These are phyloP conservation scores for Syrrhaptes paradoxus DNA, from an alignment of 2,113 vertebrate genomes.

Conservation along the genomic window DNA sequence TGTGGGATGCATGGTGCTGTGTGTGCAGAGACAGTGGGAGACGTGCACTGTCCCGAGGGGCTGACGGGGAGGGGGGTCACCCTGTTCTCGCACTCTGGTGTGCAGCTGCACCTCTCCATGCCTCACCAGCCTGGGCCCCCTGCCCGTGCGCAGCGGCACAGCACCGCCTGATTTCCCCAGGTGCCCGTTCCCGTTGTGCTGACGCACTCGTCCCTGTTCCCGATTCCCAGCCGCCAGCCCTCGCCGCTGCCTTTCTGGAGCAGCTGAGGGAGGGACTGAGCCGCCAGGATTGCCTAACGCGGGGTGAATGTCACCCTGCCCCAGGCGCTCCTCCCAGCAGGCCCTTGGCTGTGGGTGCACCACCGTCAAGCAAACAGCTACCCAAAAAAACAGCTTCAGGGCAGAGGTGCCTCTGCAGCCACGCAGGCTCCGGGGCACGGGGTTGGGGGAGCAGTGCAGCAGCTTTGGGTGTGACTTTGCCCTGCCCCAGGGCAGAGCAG, in stretches of 20 bases:
- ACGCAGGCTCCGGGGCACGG: rapidly evolving
- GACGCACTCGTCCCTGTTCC: neutral
- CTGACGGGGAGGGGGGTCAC: neutral
- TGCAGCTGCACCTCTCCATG: neutral
- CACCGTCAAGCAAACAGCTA: neutral
- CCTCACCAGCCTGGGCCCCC: rapidly evolving
- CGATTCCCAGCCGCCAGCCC: neutral
- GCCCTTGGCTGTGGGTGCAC: neutral
- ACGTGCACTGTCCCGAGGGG: rapidly evolving
- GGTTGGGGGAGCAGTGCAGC: rapidly evolving
- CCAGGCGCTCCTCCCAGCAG: neutral
- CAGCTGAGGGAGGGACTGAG: neutral
- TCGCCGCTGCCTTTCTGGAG: constrained; percentile 26
- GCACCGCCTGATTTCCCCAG: constrained; percentile 35
- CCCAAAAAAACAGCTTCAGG: neutral
- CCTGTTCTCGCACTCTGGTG: rapidly evolving
- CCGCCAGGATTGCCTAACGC: neutral
- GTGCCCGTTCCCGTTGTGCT: constrained; percentile 25
- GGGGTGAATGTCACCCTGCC: constrained; percentile 30
- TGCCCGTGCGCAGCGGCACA: neutral
- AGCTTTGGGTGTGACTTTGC: rapidly evolving
- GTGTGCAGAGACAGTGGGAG: neutral
- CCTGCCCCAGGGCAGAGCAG: rapidly evolving
- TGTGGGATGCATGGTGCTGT: rapidly evolving
- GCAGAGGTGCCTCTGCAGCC: neutral